Conservation (phyloP, 2,888 invertebrate genomes). For the Hemaris fuciformis region DNA sequence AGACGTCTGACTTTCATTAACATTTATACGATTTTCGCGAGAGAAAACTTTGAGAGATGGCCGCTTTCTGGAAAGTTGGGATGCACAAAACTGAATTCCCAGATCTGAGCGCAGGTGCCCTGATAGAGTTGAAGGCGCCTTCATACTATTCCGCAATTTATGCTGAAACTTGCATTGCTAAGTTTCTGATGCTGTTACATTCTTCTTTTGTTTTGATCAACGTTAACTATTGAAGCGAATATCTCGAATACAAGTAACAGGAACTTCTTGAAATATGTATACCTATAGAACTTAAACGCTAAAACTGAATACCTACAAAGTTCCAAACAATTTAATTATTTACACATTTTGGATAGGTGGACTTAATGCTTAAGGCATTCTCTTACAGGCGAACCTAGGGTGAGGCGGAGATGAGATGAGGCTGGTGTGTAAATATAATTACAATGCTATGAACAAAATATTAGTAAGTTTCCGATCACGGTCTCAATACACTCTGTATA, state of each 20-base stretch:
- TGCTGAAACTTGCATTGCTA: slow-evolving; percentile 49
- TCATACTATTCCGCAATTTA: slow-evolving; percentile 55
- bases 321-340: background rate
- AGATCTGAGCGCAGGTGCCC: slow-evolving; percentile 59
- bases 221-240: slow-evolving; percentile 1
- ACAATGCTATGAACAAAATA: too few species aligned
- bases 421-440: too few species aligned
- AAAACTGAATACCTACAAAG: background rate
- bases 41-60: slow-evolving; percentile 60
- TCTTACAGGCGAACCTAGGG: too few species aligned
- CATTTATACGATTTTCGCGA: slow-evolving; percentile 74
- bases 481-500: too few species aligned
- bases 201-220: slow-evolving; percentile 30
- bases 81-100: slow-evolving; percentile 72
- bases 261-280: background rate
- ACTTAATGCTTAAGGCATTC: too few species aligned
- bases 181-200: slow-evolving; percentile 29
- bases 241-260: background rate
- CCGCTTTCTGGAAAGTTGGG: slow-evolving; percentile 48
- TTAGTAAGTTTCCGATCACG: too few species aligned
- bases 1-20: slow-evolving; percentile 76
- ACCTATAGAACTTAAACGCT: background rate
- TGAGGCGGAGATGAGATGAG: too few species aligned
- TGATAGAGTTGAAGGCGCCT: slow-evolving; percentile 54
- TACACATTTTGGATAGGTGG: too few species aligned